Evolutionary conservation across 2,113 vertebrate genomes (phyloP).

Genomic region (Pimephales promelas): DNA sequence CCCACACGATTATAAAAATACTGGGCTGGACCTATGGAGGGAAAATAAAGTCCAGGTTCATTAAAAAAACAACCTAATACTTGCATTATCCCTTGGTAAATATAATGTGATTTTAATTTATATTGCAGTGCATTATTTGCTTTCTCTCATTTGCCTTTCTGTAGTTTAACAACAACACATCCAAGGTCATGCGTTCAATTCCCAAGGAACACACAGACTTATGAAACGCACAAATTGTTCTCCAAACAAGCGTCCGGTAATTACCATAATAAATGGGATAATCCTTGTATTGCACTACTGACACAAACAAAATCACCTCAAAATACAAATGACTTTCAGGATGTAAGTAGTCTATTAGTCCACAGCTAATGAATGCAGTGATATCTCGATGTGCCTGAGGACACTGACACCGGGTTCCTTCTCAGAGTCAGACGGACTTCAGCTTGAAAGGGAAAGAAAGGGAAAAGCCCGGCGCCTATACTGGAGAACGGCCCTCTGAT

Average conservation of each 20-base stretch:
- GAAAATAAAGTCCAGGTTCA: neutral
- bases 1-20: neutral
- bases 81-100: neutral
- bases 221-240: neutral
- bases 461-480: neutral
- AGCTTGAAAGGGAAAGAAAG: neutral
- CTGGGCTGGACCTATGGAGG: neutral
- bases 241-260: neutral
- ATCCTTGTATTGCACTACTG: neutral
- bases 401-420: neutral
- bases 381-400: neutral
- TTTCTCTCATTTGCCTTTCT: neutral
- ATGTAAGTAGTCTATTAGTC: neutral
- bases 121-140: neutral
- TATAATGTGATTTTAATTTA: neutral
- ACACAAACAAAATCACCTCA: neutral
- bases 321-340: slow-evolving; percentile 1
- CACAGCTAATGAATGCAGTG: slow-evolving; percentile 14
- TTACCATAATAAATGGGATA: slow-evolving; percentile 5
- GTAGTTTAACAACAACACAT: neutral
- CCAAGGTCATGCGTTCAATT: slow-evolving; percentile 2
- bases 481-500: neutral
- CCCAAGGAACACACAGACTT: slow-evolving; percentile 3
- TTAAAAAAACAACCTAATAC: neutral
- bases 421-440: slow-evolving; percentile 9